Evolutionary conservation across 2,113 vertebrate species (phyloP), one percentile per base, ranked within the genome.

Genomic region (Apistogramma diplotaenia): DNA sequence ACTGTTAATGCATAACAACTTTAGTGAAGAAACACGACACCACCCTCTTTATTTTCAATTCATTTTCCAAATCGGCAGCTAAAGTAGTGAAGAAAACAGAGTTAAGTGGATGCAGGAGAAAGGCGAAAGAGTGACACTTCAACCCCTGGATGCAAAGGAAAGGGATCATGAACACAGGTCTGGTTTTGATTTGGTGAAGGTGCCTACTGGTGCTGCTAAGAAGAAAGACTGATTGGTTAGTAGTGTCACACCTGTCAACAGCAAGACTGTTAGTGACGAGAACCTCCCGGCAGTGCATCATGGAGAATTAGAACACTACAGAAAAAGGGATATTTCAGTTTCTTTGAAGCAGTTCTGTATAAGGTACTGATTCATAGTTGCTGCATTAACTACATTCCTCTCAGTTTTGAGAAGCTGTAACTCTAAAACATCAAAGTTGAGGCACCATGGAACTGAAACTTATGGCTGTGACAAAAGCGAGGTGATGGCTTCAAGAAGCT

Each of bases 181-280:
- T 74, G 37, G n/a, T 53, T 80, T 74, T 74, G 27, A 81, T 79
- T 72, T 70, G 73, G 51, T 77, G 61, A 85, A 76, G 79, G 31
- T 72, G 35, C 18, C 73, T 61, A 76, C 29, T 31, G 49, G 23
- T 77, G 72, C 46, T n/a, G 25, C 81, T 83, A 89, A 85, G 82
- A 77, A 85, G 83, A 87, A 79, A 88, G 82, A 89, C 16, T 40
- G 73, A 92, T 67, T 85, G 65, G 86, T 95, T 94, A 95, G 94
- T 93, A 87, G 77, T 2, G 55, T 61, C 74, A 86, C 56, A 92
- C 81, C 61, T 74, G 23, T 81, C 55, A 67, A 89, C 83, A 75
- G 67, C 76, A 91, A 85, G 46, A 60, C 33, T 31, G 85, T 94
- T 95, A 95, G 92, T 83, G 11, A 76, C 33, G 56, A 87, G 35